Evolutionary conservation across 2,888 invertebrate species (phyloP).

Genomic region (Synanthedon andrenaeformis): DNA sequence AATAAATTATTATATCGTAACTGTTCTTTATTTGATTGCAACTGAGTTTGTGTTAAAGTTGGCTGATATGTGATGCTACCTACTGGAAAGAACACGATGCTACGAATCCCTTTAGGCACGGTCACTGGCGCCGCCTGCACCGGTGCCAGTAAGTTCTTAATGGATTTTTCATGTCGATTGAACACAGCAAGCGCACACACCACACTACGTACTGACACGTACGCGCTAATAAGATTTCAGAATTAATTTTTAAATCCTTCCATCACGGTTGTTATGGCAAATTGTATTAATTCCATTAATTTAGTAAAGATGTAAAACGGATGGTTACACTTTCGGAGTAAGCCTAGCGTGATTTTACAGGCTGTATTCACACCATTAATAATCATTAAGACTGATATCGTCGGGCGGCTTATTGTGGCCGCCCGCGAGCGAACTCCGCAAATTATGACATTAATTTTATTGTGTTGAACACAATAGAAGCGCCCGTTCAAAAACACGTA

Average conservation of each 20-base stretch:
- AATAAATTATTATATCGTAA: too few species aligned
- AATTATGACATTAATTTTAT: slow-evolving; percentile 60
- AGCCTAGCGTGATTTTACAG: slow-evolving; percentile 31
- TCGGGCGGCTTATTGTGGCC: slow-evolving; percentile 29
- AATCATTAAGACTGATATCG: slow-evolving; percentile 47
- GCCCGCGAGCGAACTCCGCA: slow-evolving; percentile 29
- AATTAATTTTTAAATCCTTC: neutral
- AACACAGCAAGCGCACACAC: slow-evolving; percentile 26
- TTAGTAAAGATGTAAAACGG: neutral
- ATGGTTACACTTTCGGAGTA: neutral
- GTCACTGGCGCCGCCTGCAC: slow-evolving; percentile 53
- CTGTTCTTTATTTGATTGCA: too few species aligned
- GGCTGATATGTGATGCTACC: neutral
- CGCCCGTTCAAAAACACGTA: slow-evolving; percentile 37
- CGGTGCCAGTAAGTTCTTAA: slow-evolving; percentile 53
- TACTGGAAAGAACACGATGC: slow-evolving; percentile 13
- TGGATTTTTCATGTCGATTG: slow-evolving; percentile 69
- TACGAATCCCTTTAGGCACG: slow-evolving; percentile 65
- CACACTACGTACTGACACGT: neutral
- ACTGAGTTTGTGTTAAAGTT: too few species aligned
- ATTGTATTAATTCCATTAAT: slow-evolving; percentile 7
- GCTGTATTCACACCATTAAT: slow-evolving; percentile 44
- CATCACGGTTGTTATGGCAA: neutral
- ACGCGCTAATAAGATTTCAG: slow-evolving; percentile 1
- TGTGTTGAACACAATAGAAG: slow-evolving; percentile 39